Conservation (phyloP, 2,113 vertebrate species). For the Grus americana region DNA sequence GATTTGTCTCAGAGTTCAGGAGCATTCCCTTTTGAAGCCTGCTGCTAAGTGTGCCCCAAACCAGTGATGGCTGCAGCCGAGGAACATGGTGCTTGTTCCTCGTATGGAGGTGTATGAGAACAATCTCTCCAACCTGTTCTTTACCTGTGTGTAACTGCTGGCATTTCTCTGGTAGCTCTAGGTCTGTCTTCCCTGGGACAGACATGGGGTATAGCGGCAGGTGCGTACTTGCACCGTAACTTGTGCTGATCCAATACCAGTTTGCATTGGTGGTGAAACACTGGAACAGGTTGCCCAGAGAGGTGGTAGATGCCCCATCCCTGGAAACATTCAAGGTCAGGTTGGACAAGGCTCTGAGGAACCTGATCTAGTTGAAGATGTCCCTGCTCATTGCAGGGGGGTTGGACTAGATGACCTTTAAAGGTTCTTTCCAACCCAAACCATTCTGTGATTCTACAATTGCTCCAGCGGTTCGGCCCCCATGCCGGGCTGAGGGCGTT, state of each 20-base stretch:
- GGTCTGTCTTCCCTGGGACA: background rate
- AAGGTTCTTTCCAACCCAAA: no score
- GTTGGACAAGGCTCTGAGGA: no score
- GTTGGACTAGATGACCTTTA: no score
- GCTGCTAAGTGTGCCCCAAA: background rate
- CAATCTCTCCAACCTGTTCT: background rate
- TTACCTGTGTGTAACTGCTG: rapidly evolving
- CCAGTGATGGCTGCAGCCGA: background rate
- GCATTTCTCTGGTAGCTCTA: background rate
- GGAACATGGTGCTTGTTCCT: background rate
- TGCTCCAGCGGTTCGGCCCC: background rate
- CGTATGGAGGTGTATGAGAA: rapidly evolving
- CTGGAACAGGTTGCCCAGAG: no score
- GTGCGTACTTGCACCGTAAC: background rate
- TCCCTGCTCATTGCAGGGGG: no score
- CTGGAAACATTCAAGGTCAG: no score
- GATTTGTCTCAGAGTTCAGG: background rate
- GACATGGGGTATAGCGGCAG: rapidly evolving
- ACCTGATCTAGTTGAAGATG: no score
- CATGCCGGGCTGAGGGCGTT: rapidly evolving
- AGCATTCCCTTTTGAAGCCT: background rate
- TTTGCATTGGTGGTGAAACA: background rate
- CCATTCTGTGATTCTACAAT: no score
- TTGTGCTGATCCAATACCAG: background rate
- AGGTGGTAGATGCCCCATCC: no score